Percentiles rank a stretch among this genome's conserved stretches.
phyloP scores from a whole-genome alignment of 2,113 vertebrate genomes.

The Sorex fumeus region DNA sequence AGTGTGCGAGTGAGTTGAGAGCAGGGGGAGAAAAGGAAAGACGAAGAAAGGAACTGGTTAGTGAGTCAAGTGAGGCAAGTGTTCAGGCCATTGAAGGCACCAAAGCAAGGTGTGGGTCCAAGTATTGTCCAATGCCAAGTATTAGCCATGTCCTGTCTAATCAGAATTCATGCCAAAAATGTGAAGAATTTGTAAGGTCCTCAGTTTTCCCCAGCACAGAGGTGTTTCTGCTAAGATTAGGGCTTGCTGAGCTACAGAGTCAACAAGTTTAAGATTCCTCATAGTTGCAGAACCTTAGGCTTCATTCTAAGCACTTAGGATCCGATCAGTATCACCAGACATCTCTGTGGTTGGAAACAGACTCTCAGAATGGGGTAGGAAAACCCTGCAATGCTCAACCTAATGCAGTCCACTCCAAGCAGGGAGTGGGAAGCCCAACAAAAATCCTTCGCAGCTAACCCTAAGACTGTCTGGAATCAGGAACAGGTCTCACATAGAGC shows the following conservation, averaged over 20 bases:
- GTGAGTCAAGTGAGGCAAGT: not conserved
- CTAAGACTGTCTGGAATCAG: not conserved
- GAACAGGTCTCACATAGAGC: conserved; percentile 9
- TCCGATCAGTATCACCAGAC: not conserved
- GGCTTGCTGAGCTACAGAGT: not conserved
- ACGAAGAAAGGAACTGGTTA: too few species aligned
- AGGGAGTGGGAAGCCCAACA: not conserved
- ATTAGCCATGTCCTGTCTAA: not conserved
- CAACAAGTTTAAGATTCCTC: not conserved
- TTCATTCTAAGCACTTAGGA: not conserved
- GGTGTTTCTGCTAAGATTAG: not conserved
- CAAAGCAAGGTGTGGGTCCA: not conserved
- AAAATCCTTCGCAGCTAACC: not conserved
- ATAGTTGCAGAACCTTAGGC: not conserved
- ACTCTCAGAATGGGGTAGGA: conserved; percentile 36
- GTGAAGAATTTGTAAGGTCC: conserved; percentile 1
- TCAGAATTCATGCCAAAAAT: not conserved
- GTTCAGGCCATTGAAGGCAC: not conserved
- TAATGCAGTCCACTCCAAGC: not conserved
- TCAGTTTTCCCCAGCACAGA: not conserved
- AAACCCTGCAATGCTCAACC: not conserved
- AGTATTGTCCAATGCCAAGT: not conserved
- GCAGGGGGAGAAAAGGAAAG: not conserved
- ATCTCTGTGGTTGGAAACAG: not conserved
- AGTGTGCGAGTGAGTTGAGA: rapidly evolving